Percentiles rank a stretch among this genome's conserved stretches.
phyloP scores from a whole-genome alignment of 2,797 vertebrate species.

The Telmatherina bonti region DNA sequence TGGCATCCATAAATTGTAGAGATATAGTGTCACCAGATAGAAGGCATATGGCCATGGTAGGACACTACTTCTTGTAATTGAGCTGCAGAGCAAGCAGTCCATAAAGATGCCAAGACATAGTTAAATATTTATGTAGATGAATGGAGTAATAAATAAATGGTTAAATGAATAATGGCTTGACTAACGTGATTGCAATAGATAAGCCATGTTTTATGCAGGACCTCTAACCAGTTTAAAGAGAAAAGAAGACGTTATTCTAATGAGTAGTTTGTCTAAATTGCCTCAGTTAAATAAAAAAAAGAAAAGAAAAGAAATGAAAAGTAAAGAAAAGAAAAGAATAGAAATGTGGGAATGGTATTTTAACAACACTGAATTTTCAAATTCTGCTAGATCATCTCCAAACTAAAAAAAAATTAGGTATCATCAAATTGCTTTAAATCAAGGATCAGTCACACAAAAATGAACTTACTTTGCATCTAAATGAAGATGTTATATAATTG shows the following conservation, averaged over 20 bases:
- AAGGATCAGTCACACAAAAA: too few species aligned
- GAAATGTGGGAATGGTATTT: constrained; percentile 37
- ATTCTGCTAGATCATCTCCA: constrained; percentile 20
- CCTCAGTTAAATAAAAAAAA: constrained; percentile 27
- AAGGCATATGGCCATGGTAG: constrained; percentile 85
- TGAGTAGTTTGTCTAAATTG: constrained; percentile 67
- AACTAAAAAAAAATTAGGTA: background rate
- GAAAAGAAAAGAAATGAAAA: too few species aligned
- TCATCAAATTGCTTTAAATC: constrained; percentile 38
- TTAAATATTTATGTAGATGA: constrained; percentile 90
- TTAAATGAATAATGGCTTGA: constrained; percentile 85
- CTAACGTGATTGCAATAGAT: constrained; percentile 84
- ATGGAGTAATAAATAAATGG: constrained; percentile 88
- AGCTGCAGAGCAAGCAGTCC: constrained; percentile 85
- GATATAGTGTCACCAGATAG: constrained; percentile 80
- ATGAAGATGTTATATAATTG: constrained; percentile 50
- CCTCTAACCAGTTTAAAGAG: constrained; percentile 60
- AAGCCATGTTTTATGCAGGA: constrained; percentile 83
- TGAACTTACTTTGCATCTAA: constrained; percentile 48
- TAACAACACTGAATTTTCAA: constrained; percentile 34
- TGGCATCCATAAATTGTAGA: constrained; percentile 80
- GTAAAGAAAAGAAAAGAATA: background rate
- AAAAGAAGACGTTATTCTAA: constrained; percentile 56
- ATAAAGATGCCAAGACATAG: constrained; percentile 89
- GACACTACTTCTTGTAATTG: constrained; percentile 84